A percentile compares a stretch with the other conserved stretches of the same genome.
These are phyloP conservation scores for Campoplex capitator DNA, from an alignment of 2,888 invertebrate species.

Conservation along the genomic window DNA sequence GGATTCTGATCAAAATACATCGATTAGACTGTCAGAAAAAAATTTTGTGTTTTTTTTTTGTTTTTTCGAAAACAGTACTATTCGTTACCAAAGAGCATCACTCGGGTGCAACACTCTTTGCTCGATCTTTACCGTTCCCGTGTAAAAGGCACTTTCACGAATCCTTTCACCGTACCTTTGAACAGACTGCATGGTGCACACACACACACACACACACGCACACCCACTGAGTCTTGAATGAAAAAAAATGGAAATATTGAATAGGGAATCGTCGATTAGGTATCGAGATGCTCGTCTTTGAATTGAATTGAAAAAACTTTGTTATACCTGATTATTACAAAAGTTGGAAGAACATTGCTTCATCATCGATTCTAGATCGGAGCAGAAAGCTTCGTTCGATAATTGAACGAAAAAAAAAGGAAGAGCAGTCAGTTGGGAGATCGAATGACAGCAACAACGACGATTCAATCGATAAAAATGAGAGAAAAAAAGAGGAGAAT, in stretches of 20 bases:
- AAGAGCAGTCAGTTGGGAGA: not conserved
- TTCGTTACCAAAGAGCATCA: conserved; percentile 34
- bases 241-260: not conserved
- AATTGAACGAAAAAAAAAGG: not conserved
- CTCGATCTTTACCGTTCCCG: conserved; percentile 57
- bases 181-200: conserved; percentile 22
- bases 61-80: not conserved
- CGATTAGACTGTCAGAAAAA: not conserved
- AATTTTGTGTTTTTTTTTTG: not conserved
- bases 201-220: not conserved
- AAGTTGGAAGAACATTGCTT: too few species aligned
- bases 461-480: not conserved
- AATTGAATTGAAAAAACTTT: not conserved
- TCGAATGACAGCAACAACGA: not conserved
- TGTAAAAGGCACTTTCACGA: conserved; percentile 70
- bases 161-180: conserved; percentile 71
- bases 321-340: not conserved
- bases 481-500: not conserved
- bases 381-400: not conserved
- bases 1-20: not conserved
- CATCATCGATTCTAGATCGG: not conserved
- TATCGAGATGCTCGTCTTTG: not conserved
- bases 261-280: not conserved
- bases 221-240: not conserved
- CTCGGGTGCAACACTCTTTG: conserved; percentile 32